Evolutionary conservation across 2,888 invertebrate species (phyloP).

Genomic region (Xylocampa areola): DNA sequence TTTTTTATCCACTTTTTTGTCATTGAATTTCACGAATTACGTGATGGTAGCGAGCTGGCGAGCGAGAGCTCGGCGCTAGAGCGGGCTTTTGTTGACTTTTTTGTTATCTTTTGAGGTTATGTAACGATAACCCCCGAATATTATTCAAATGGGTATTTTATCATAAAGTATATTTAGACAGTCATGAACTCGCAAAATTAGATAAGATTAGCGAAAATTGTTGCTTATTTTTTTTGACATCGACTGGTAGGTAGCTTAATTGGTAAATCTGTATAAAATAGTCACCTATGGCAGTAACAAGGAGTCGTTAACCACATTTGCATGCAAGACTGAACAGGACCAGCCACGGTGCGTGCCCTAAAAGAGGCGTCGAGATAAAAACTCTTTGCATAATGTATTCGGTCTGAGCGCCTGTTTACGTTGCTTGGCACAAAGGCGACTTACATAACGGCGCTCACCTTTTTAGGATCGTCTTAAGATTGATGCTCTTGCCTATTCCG

Average conservation of each 20-base stretch:
- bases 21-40: slow-evolving; percentile 83
- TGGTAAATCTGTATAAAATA: slow-evolving; percentile 26
- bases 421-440: slow-evolving; percentile 62
- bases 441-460: slow-evolving; percentile 73
- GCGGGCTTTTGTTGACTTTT: slow-evolving; percentile 63
- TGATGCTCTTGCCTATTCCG: slow-evolving; percentile 59
- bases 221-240: slow-evolving; percentile 3
- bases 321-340: slow-evolving; percentile 70
- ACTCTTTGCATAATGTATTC: slow-evolving; percentile 78
- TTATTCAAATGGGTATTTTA: slow-evolving; percentile 52
- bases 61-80: slow-evolving; percentile 66
- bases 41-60: slow-evolving; percentile 74
- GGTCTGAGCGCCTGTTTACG: slow-evolving; percentile 69
- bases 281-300: slow-evolving; percentile 37
- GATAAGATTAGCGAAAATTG: slow-evolving; percentile 42
- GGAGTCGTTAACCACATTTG: slow-evolving; percentile 69
- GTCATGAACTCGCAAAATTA: slow-evolving; percentile 39
- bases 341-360: slow-evolving; percentile 64
- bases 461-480: slow-evolving; percentile 66
- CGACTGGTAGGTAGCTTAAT: slow-evolving; percentile 6
- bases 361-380: slow-evolving; percentile 71
- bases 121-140: slow-evolving; percentile 60
- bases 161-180: slow-evolving; percentile 42
- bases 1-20: slow-evolving; percentile 75
- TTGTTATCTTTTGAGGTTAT: slow-evolving; percentile 65